Base-by-base conservation (phyloP, 2,888 invertebrate genomes). In the Leistus spinibarbis region DNA sequence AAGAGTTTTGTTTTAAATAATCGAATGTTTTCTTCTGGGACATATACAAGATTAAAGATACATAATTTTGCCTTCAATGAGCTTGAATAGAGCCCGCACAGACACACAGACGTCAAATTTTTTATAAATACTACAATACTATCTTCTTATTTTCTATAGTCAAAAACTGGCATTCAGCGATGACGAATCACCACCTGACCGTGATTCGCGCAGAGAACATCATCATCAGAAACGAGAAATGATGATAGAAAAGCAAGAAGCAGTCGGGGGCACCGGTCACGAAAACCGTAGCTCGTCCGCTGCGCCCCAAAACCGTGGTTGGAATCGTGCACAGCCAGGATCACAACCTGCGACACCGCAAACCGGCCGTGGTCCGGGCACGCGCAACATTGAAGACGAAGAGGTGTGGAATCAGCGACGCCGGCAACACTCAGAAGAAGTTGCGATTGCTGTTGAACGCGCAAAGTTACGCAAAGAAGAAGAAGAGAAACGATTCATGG, bases 91-190 rank as follows among this genome's bases (percentile, higher is more conserved):
- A n/a, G n/a, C n/a, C n/a, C n/a, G n/a, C n/a, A n/a, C n/a, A n/a
- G n/a, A n/a, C n/a, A n/a, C n/a, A n/a, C n/a, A n/a, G n/a, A n/a
- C n/a, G n/a, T n/a, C n/a, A n/a, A n/a, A n/a, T n/a, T n/a, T n/a
- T n/a, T n/a, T n/a, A n/a, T n/a, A n/a, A n/a, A n/a, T 24, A 24
- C 19, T 9, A 17, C 68, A 62, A 63, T 63, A 17, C 17, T 19
- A 75, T 54, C n/a, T 76, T 53, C 77, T 78, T 78, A 77, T 78
- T 76, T 78, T 70, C 77, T 86, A 85, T 86, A 92, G 92, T 88
- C 95, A 96, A 87, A 97, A 96, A 86, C 87, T 98, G 83, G 93
- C 95, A 79, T 98, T 97, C 86, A 97, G 97, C 83, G 97, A 98
- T 86, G 97, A 97, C 81, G 97, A 97, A 85, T 87, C 87, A 69